Conservation (phyloP, 2,797 vertebrate genomes). For the Coregonus ussuriensis region DNA sequence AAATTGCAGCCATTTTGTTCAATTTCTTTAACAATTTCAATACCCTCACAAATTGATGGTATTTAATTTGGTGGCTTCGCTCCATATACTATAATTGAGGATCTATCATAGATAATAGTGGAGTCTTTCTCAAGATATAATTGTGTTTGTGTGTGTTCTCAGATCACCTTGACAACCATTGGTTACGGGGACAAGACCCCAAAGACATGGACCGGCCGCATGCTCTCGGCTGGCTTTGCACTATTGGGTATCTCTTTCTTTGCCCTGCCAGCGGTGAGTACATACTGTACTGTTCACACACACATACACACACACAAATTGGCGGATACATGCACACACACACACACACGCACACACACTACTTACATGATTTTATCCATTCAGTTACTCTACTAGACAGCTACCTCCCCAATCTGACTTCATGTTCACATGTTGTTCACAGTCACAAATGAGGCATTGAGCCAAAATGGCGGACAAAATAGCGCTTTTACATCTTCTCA, state of each 20-base stretch:
- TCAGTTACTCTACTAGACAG: not conserved
- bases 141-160: constrained; percentile 47
- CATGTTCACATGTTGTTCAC: not conserved
- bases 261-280: constrained; percentile 95
- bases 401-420: not conserved
- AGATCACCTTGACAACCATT: constrained; percentile 98
- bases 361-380: not conserved
- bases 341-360: not conserved
- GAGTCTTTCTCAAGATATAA: not conserved
- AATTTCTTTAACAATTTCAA: not conserved
- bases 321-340: not conserved
- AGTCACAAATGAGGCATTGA: not conserved
- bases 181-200: constrained; percentile 98
- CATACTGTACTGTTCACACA: constrained; percentile 9
- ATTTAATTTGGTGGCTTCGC: not conserved
- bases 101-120: not conserved
- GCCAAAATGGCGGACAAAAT: not conserved
- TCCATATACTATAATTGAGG: not conserved
- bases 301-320: not conserved
- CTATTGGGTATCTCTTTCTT: constrained; percentile 98
- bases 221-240: constrained; percentile 94
- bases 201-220: constrained; percentile 92
- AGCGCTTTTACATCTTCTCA: not conserved
- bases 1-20: not conserved
- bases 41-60: not conserved